Evolutionary conservation across 2,888 invertebrate genomes (phyloP), one percentile per base, ranked within the genome.

Genomic region (Emmelina monodactyla): DNA sequence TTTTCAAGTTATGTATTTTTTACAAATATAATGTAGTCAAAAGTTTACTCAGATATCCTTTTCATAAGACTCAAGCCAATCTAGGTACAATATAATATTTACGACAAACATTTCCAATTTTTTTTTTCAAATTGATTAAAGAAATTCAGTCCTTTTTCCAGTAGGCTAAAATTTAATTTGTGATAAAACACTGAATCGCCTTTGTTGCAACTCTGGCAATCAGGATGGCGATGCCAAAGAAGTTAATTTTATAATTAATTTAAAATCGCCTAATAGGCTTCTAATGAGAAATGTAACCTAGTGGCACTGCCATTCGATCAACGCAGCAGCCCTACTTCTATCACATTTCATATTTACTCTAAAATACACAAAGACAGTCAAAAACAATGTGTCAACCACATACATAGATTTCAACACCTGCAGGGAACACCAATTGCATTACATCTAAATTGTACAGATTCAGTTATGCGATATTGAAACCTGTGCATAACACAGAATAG

Each of bases 21-120:
- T 67, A 70, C 66, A 70, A 71, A 71, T 62, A 62, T 55, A 64
- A 58, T 57, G 59, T 62, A 58, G 70, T 71, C 71, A 70, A 62
- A 62, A 56, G 50, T 49, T 49, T 53, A 55, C 57, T 59, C 58
- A 44, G 41, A 51, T 51, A 56, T 58, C n/a, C 60, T 55, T 53
- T 52, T 54, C 47, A 55, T 62, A 62, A 62, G 63, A 63, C 58
- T 52, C 38, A 44, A 54, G 51, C 45, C n/a, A 47, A 49, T 43
- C 37, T 42, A 43, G 49, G 43, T 44, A 47, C 49, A 58, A 57
- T 53, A 59, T 56, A 52, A 53, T 58, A 53, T 55, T 48, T 57
- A 55, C 51, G 50, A 53, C 49, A 54, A 51, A 57, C 51, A 49
- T 61, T 63, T 61, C 53, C 51, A 51, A 53, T 55, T 44, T 47